Percentiles rank a stretch among this genome's conserved stretches.
Evolutionary conservation across 35 echinoderm and acorn worm genomes (phyloP).

Genomic region (Heliocidaris erythrogramma): DNA sequence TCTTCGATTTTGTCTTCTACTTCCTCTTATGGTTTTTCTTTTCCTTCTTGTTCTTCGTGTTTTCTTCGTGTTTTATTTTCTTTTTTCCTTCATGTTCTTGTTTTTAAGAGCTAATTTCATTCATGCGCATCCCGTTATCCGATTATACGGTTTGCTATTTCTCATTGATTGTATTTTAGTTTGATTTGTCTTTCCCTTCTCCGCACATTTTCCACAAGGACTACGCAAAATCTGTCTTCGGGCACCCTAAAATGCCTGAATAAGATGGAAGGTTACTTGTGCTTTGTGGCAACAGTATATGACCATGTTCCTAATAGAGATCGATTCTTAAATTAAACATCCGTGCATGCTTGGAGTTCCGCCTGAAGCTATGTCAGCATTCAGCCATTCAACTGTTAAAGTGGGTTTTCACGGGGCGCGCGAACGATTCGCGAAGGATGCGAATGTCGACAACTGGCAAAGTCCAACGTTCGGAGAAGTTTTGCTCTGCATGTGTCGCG

Average conservation of each 20-base stretch:
- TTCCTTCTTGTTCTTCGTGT: neutral
- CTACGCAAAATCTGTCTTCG: no score
- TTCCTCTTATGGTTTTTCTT: no score
- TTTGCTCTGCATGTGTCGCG: no score
- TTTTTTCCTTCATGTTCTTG: neutral
- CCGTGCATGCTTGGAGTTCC: neutral
- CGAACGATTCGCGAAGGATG: no score
- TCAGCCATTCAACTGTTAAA: neutral
- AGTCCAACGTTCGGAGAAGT: no score
- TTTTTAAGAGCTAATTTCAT: neutral
- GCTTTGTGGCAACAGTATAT: neutral
- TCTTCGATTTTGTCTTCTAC: no score
- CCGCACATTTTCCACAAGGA: no score
- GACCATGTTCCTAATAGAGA: neutral
- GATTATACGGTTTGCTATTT: no score
- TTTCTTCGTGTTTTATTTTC: neutral
- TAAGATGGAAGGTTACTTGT: neutral
- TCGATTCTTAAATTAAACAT: neutral
- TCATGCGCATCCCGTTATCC: neutral
- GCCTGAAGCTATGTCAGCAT: neutral
- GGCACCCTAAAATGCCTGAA: no score
- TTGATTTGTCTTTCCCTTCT: no score
- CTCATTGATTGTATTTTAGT: no score
- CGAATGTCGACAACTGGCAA: no score
- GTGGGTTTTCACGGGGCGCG: neutral